Percentiles rank a stretch among this genome's conserved stretches.
Evolutionary conservation across 2,797 vertebrate genomes (phyloP).

Genomic region (Amniataba percoides): DNA sequence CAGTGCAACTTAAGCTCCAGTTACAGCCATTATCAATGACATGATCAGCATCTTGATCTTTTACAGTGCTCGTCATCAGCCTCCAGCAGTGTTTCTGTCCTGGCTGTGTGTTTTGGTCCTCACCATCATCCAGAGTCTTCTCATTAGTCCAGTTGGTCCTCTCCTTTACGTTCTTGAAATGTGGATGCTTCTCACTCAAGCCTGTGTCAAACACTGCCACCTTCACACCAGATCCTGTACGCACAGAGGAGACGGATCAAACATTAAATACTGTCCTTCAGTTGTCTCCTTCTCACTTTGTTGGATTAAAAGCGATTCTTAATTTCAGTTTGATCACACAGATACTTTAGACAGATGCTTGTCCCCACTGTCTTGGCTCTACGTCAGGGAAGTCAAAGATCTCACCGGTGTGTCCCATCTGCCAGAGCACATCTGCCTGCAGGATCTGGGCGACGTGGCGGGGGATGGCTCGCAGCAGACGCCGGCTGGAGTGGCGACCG

Average conservation of each 20-base stretch:
- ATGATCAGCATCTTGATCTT: neutral
- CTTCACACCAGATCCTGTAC: slow-evolving; percentile 93
- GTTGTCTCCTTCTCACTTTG: neutral
- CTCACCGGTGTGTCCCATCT: slow-evolving; percentile 97
- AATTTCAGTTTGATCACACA: neutral
- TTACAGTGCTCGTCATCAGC: neutral
- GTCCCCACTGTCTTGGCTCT: neutral
- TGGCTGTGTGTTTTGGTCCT: slow-evolving; percentile 59
- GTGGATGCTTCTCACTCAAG: slow-evolving; percentile 97
- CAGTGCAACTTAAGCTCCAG: too few species aligned
- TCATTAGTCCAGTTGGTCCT: slow-evolving; percentile 99
- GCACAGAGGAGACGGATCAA: neutral
- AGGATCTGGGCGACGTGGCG: slow-evolving; percentile 97
- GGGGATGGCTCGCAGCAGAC: slow-evolving; percentile 94
- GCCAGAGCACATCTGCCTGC: slow-evolving; percentile 98
- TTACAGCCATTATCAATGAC: neutral
- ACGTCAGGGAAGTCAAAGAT: neutral
- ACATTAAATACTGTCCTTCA: neutral
- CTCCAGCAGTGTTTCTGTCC: neutral
- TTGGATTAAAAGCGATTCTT: neutral
- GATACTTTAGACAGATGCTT: neutral
- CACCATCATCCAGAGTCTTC: slow-evolving; percentile 98
- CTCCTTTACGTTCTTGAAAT: slow-evolving; percentile 99
- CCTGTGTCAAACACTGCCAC: slow-evolving; percentile 99
- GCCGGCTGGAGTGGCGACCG: slow-evolving; percentile 95